Evolutionary conservation across 2,797 vertebrate genomes (phyloP).

Genomic region (Bovichtus variegatus): DNA sequence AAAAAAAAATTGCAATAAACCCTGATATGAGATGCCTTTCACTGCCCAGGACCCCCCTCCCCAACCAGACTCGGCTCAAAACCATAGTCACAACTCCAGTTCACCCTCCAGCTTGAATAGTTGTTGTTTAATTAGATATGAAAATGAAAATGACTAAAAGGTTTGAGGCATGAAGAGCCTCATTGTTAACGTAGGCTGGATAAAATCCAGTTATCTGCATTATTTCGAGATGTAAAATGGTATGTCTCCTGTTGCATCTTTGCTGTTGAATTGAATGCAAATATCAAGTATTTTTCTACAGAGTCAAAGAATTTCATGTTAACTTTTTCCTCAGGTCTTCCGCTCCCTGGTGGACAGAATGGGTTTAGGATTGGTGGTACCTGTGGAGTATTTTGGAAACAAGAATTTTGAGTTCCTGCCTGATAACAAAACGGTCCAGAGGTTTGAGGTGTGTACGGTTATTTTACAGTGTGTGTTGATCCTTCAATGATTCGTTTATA

Average conservation of each 20-base stretch:
- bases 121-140: neutral
- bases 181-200: neutral
- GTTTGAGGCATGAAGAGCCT: neutral
- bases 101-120: neutral
- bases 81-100: neutral
- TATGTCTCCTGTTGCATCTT: neutral
- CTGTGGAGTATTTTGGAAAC: conserved; percentile 94
- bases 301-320: neutral
- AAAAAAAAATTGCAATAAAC: neutral
- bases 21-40: neutral
- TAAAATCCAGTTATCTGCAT: neutral
- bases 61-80: neutral
- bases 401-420: conserved; percentile 92
- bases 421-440: conserved; percentile 90
- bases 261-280: neutral
- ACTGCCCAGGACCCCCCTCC: neutral
- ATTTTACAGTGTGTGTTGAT: neutral
- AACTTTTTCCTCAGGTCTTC: conserved; percentile 86
- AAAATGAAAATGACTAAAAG: neutral
- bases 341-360: conserved; percentile 95
- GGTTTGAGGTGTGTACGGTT: conserved; percentile 91
- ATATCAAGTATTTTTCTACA: neutral
- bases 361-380: conserved; percentile 93
- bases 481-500: neutral
- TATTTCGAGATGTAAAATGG: neutral